Percentiles rank a stretch among this genome's conserved stretches.
These are phyloP conservation scores for Ennomos quercinarius DNA, from an alignment of 2,888 invertebrate genomes.

Conservation along the genomic window DNA sequence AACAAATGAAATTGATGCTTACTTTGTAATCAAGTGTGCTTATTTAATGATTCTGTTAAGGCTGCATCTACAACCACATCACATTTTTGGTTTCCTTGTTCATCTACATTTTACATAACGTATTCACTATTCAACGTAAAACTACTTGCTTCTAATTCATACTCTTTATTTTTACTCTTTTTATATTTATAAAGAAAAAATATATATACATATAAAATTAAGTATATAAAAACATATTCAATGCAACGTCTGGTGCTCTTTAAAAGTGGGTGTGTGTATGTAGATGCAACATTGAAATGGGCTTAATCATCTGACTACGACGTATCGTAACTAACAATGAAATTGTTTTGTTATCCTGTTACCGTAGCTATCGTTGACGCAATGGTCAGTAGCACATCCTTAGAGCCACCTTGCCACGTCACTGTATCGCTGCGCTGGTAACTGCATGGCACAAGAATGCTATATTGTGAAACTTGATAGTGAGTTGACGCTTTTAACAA, in stretches of 20 bases:
- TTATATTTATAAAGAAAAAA: no score
- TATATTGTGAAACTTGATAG: not conserved
- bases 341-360: constrained; percentile 21
- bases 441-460: no score
- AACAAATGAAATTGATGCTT: constrained; percentile 34
- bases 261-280: constrained; percentile 1
- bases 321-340: constrained; percentile 21
- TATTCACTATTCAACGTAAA: no score
- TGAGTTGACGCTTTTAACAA: not conserved
- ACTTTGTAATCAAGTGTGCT: constrained; percentile 39
- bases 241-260: constrained; percentile 13
- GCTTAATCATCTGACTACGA: constrained; percentile 2
- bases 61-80: constrained; percentile 35
- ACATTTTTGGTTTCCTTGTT: constrained; percentile 1
- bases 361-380: not conserved
- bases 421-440: no score
- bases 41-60: constrained; percentile 25
- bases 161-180: not conserved
- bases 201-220: not conserved
- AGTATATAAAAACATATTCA: constrained; percentile 1
- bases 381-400: constrained; percentile 7
- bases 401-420: not conserved
- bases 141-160: not conserved
- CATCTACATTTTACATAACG: not conserved
- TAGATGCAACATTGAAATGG: constrained; percentile 21